Evolutionary conservation across 2,888 invertebrate species (phyloP).

Genomic region (Temnothorax rugatulus): DNA sequence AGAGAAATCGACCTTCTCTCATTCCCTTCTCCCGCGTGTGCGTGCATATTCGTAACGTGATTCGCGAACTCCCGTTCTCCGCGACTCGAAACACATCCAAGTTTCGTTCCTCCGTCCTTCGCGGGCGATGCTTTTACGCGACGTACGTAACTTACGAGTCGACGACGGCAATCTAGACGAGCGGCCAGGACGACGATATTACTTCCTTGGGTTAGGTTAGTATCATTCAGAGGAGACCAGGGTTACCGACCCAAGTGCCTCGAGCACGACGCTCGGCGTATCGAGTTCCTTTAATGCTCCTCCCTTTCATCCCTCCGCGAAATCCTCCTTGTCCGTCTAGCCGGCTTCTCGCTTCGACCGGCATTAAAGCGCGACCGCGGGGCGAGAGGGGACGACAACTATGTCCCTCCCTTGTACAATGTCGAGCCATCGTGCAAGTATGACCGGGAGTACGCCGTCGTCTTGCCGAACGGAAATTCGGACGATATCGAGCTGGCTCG

Average conservation of each 20-base stretch:
- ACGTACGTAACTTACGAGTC: constrained; percentile 79
- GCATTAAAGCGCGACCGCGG: constrained; percentile 63
- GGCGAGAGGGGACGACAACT: constrained; percentile 26
- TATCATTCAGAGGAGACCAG: constrained; percentile 71
- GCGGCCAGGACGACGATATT: constrained; percentile 73
- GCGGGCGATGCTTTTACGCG: constrained; percentile 77
- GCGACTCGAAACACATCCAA: constrained; percentile 60
- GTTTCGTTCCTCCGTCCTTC: constrained; percentile 70
- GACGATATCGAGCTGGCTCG: constrained; percentile 64
- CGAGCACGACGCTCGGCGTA: constrained; percentile 64
- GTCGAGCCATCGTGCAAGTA: constrained; percentile 58
- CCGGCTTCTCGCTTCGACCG: constrained; percentile 29
- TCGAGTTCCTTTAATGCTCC: constrained; percentile 67
- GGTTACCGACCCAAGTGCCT: constrained; percentile 77
- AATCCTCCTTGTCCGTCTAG: constrained; percentile 55
- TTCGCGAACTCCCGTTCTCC: constrained; percentile 24
- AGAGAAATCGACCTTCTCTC: constrained; percentile 31
- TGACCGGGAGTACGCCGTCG: constrained; percentile 48
- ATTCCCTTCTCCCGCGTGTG: constrained; percentile 20
- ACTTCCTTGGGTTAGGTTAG: constrained; percentile 80
- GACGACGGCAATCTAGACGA: constrained; percentile 74
- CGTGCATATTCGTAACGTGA: constrained; percentile 14
- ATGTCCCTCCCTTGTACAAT: constrained; percentile 56
- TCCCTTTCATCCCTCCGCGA: constrained; percentile 30
- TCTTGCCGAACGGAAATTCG: constrained; percentile 71